A percentile compares a stretch with the other conserved stretches of the same genome.
Evolutionary conservation across 2,888 invertebrate genomes (phyloP).

Genomic region (Rhorus exstirpatorius): DNA sequence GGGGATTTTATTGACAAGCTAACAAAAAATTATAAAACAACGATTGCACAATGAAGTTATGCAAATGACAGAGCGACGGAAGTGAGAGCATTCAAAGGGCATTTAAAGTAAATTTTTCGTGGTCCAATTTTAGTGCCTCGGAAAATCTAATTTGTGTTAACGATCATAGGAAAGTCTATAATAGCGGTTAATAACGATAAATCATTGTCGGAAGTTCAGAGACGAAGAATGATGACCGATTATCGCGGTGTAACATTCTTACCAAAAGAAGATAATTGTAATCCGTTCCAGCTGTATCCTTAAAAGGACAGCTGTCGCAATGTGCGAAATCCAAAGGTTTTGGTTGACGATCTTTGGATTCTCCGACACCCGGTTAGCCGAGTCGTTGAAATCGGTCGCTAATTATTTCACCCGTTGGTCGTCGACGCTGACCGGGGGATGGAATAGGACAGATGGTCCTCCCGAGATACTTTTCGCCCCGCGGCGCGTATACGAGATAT

Average conservation of each 20-base stretch:
- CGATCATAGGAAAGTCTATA: not conserved
- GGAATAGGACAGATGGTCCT: conserved; percentile 73
- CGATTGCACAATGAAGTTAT: too few relatives aligned
- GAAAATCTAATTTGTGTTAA: not conserved
- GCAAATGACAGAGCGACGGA: conserved; percentile 30
- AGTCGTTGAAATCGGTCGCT: conserved; percentile 72
- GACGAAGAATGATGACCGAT: conserved; percentile 7
- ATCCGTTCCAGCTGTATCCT: conserved; percentile 68
- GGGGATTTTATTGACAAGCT: too few relatives aligned
- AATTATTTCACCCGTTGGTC: conserved; percentile 70
- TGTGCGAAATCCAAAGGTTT: conserved; percentile 65
- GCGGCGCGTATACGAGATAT: conserved; percentile 8
- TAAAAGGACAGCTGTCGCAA: conserved; percentile 49
- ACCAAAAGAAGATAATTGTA: conserved; percentile 60
- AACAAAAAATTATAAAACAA: too few relatives aligned
- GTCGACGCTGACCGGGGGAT: conserved; percentile 42
- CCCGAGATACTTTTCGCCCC: conserved; percentile 63
- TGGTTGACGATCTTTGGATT: conserved; percentile 48
- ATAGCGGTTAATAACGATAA: not conserved
- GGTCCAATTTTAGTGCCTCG: too few relatives aligned
- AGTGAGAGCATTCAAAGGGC: not conserved
- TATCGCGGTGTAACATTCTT: not conserved
- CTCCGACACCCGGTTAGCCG: conserved; percentile 24
- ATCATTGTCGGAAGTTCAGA: not conserved
- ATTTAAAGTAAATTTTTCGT: too few relatives aligned